phyloP scores from a whole-genome alignment of 2,797 vertebrate species.

The Enteromius argenteus region DNA sequence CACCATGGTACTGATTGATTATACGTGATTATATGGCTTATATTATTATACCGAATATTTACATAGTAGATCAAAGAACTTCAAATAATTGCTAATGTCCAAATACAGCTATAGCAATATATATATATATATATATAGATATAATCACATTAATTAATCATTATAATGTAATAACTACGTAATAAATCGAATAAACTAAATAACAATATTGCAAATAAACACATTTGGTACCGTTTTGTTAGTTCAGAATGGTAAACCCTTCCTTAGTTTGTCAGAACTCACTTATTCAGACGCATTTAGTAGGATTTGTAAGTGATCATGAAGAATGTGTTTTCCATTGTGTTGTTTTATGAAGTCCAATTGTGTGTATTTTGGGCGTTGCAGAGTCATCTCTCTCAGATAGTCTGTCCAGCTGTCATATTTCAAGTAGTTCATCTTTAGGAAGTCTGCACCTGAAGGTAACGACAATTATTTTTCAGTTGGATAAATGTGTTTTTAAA shows the following conservation, averaged over 20 bases:
- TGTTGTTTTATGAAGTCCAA: background rate
- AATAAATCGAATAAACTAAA: background rate
- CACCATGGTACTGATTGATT: background rate
- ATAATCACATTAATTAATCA: background rate
- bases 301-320: background rate
- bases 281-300: background rate
- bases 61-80: background rate
- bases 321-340: background rate
- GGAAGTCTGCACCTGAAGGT: constrained; percentile 51
- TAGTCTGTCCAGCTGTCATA: constrained; percentile 45
- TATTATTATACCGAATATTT: no score
- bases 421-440: constrained; percentile 32
- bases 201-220: background rate
- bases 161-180: background rate
- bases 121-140: background rate
- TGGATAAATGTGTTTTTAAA: background rate
- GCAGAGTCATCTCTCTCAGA: constrained; percentile 39
- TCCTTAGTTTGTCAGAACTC: background rate
- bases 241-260: background rate
- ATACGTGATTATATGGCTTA: background rate
- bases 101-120: background rate
- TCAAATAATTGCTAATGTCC: background rate
- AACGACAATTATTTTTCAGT: background rate
- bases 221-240: background rate
- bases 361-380: constrained; percentile 28